Evolutionary conservation across 2,113 vertebrate species (phyloP).

Genomic region (Pithys albifrons): DNA sequence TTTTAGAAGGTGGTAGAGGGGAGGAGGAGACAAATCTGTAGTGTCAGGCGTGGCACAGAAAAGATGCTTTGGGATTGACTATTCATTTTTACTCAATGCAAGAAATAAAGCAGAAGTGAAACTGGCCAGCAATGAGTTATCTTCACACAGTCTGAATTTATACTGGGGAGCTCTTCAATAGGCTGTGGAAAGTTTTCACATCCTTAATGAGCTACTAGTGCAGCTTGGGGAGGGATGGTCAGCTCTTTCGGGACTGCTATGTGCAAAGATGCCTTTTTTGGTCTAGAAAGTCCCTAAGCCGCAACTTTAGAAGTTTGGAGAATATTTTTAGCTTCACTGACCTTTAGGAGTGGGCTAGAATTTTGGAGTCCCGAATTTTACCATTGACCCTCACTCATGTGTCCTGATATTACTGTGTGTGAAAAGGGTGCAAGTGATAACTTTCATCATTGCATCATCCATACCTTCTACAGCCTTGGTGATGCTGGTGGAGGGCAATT

Average conservation of each 20-base stretch:
- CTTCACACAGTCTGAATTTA: neutral
- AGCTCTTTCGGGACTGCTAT: neutral
- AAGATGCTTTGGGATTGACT: neutral
- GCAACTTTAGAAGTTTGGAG: neutral
- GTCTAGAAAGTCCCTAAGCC: neutral
- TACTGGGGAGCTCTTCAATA: neutral
- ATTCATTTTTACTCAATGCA: neutral
- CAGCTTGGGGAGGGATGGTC: neutral
- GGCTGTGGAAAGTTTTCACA: neutral
- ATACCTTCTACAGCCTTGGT: neutral
- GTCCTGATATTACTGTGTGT: neutral
- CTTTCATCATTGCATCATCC: neutral
- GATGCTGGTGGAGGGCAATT: neutral
- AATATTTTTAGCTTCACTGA: conserved; percentile 15
- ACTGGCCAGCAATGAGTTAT: neutral
- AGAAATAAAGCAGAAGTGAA: neutral
- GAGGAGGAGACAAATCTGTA: neutral
- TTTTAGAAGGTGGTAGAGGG: neutral
- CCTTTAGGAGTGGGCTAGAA: neutral
- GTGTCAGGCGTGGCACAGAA: neutral
- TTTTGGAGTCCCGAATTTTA: neutral
- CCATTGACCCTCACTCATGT: neutral
- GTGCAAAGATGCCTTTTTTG: conserved; percentile 15
- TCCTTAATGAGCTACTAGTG: neutral
- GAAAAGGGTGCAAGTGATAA: neutral